These are phyloP conservation scores for Didymodactylos carnosus DNA, from an alignment of 2,888 invertebrate genomes.

Conservation along the genomic window DNA sequence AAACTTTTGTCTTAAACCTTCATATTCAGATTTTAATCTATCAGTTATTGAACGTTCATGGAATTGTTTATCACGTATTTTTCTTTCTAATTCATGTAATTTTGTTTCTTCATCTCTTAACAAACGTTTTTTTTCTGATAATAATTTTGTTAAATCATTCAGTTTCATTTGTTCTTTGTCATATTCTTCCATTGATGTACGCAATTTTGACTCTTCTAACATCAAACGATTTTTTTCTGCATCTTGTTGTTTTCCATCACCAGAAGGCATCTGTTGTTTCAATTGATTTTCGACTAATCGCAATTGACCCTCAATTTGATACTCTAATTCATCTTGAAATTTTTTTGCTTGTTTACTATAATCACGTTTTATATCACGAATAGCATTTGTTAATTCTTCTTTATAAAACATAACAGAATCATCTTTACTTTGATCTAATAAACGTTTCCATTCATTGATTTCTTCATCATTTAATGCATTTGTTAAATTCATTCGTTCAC, in stretches of 20 bases:
- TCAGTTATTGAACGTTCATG: neutral
- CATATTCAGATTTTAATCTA: neutral
- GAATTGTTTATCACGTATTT: neutral
- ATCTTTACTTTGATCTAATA: neutral
- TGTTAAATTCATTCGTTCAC: neutral
- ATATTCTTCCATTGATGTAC: neutral
- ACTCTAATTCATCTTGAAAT: neutral
- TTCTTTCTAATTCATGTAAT: neutral
- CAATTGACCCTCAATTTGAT: neutral
- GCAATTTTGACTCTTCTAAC: neutral
- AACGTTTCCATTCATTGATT: neutral
- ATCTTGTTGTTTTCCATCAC: neutral
- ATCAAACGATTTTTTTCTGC: neutral
- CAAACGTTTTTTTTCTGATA: neutral
- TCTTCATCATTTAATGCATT: neutral
- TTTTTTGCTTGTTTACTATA: neutral
- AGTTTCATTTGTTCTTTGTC: neutral
- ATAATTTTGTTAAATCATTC: neutral
- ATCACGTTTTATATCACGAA: neutral
- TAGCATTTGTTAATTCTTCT: neutral
- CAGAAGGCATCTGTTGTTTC: neutral
- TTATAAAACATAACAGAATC: neutral
- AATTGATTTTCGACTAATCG: neutral
- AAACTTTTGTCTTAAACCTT: neutral
- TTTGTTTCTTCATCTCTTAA: neutral